Conservation (phyloP, 2,113 vertebrate species). For the Saccopteryx bilineata region DNA sequence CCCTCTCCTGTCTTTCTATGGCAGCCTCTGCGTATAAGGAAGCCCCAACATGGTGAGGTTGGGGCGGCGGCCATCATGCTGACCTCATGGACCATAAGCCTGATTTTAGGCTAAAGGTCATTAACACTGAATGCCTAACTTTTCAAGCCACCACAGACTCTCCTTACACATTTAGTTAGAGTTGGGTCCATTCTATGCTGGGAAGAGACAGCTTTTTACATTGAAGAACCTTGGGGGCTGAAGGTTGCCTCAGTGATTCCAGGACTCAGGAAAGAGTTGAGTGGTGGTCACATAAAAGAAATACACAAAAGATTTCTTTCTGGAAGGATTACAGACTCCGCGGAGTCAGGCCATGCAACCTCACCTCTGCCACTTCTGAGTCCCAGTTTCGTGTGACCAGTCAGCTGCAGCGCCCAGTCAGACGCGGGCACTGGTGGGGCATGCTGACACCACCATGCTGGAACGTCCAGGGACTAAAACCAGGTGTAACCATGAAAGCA, state of each 20-base stretch:
- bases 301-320: constrained; percentile 15
- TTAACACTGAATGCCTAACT: background rate
- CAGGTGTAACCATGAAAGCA: background rate
- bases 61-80: background rate
- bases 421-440: background rate
- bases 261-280: background rate
- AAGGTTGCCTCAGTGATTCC: background rate
- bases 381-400: background rate
- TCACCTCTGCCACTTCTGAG: background rate
- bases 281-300: background rate
- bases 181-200: background rate
- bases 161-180: background rate
- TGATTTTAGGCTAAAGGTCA: background rate
- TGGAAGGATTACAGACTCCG: background rate
- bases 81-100: background rate
- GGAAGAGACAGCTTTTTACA: background rate
- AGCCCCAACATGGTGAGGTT: background rate
- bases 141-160: background rate
- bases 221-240: background rate
- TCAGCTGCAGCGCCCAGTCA: rapidly evolving
- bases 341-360: background rate
- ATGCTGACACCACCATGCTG: background rate
- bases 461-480: background rate
- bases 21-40: background rate
- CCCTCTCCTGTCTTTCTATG: rapidly evolving